These are phyloP conservation scores for Pempheris klunzingeri DNA, from an alignment of 2,797 vertebrate species.

Conservation along the genomic window DNA sequence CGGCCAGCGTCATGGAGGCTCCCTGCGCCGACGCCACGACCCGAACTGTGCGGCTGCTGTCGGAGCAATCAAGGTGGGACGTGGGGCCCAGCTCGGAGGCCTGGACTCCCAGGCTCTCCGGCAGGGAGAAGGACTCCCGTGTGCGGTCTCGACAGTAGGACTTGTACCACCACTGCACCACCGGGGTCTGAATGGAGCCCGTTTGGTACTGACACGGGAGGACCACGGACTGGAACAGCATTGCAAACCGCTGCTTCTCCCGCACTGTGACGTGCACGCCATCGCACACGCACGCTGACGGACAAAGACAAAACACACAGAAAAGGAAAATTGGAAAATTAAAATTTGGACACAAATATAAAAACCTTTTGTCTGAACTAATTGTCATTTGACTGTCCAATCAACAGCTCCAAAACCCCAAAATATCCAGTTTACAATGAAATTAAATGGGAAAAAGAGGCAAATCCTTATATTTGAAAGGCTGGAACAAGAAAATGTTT, in stretches of 20 bases:
- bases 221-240: conserved; percentile 95
- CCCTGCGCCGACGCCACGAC: conserved; percentile 94
- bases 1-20: conserved; percentile 90
- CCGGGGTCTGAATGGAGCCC: conserved; percentile 89
- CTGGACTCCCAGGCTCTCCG: conserved; percentile 80
- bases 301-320: conserved; percentile 34
- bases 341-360: not conserved
- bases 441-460: not conserved
- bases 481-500: too few species aligned
- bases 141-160: conserved; percentile 96
- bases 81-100: conserved; percentile 85
- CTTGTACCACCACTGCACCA: conserved; percentile 98
- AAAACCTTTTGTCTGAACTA: not conserved
- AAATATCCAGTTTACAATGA: too few species aligned
- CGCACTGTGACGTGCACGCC: conserved; percentile 91
- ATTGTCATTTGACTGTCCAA: conserved; percentile 19
- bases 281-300: conserved; percentile 80
- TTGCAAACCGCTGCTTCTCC: conserved; percentile 91
- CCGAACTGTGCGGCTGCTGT: conserved; percentile 93
- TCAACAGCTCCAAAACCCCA: too few species aligned
- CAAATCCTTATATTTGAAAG: too few species aligned
- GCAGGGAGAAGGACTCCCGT: conserved; percentile 89
- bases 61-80: conserved; percentile 92
- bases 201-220: conserved; percentile 95
- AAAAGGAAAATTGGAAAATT: not conserved